Conservation (phyloP, 2,888 invertebrate species). For the Antheraea yamamai region DNA sequence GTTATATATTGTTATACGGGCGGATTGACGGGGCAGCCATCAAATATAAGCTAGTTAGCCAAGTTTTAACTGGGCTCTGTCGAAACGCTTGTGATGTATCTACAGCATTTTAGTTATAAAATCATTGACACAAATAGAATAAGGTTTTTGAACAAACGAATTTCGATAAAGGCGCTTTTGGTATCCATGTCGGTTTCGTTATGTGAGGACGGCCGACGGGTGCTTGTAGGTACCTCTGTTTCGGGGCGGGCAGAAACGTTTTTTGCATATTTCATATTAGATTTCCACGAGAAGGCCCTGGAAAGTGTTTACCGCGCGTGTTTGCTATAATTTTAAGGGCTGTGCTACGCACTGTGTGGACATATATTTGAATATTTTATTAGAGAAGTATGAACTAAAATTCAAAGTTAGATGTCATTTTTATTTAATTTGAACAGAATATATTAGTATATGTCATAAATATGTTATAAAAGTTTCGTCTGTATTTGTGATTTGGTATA, state of each 20-base stretch:
- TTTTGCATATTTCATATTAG: conserved; percentile 55
- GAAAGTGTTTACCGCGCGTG: conserved; percentile 37
- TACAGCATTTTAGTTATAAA: too few species aligned
- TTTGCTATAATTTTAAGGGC: conserved; percentile 31
- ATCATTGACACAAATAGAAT: not conserved
- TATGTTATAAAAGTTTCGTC: not conserved
- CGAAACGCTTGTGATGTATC: too few species aligned
- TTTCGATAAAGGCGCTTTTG: conserved; percentile 41
- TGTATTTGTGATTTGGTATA: not conserved
- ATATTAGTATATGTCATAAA: not conserved
- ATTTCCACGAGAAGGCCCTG: conserved; percentile 42
- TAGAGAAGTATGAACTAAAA: conserved; percentile 4
- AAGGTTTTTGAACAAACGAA: conserved; percentile 22
- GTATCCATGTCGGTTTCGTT: conserved; percentile 22
- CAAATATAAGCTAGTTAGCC: too few species aligned
- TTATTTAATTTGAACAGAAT: not conserved
- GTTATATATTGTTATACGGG: too few species aligned
- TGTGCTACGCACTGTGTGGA: conserved; percentile 12
- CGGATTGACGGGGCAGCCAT: too few species aligned
- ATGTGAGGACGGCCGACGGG: conserved; percentile 18
- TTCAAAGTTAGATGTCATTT: not conserved
- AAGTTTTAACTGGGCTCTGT: too few species aligned
- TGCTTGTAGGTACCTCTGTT: conserved; percentile 28
- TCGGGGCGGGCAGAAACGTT: conserved; percentile 39
- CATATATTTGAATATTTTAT: conserved; percentile 4